Conservation (phyloP, 2,797 vertebrate species). For the Manis javanica region DNA sequence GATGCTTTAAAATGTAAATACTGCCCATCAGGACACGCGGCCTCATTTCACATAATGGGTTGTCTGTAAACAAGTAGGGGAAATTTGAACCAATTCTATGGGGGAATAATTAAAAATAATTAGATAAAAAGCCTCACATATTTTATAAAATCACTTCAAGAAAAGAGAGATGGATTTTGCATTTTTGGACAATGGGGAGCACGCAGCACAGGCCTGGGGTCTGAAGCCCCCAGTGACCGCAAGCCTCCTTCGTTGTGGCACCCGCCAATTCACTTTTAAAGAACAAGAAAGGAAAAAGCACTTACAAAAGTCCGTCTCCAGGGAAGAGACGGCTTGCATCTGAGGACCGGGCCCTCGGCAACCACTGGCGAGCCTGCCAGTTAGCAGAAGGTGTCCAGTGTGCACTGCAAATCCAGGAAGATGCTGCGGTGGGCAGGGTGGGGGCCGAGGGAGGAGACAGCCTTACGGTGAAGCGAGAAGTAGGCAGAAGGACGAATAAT, state of each 20-base stretch:
- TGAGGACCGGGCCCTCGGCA: constrained; percentile 70
- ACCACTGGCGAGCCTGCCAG: constrained; percentile 46
- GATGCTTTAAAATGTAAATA: constrained; percentile 73
- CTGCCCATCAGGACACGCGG: constrained; percentile 4
- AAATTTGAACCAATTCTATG: constrained; percentile 73
- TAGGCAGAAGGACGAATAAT: background rate
- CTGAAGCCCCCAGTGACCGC: background rate
- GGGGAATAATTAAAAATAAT: constrained; percentile 79
- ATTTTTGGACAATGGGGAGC: constrained; percentile 52
- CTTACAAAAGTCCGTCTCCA: constrained; percentile 28
- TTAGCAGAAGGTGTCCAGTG: constrained; percentile 30
- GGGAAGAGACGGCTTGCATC: constrained; percentile 52
- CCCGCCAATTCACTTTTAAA: constrained; percentile 23
- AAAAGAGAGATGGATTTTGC: constrained; percentile 58
- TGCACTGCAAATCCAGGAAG: constrained; percentile 21
- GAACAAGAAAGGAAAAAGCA: background rate
- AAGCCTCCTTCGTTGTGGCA: constrained; percentile 47
- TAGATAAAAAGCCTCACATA: background rate
- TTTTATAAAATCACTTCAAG: constrained; percentile 59
- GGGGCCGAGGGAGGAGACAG: no score
- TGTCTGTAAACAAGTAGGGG: constrained; percentile 61
- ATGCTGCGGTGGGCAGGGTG: background rate
- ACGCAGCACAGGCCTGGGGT: background rate
- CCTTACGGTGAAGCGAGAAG: background rate
- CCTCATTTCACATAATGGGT: constrained; percentile 32